Evolutionary conservation across 2,888 invertebrate species (phyloP), one percentile per base, ranked within the genome.

Genomic region (Auanema freiburgensis): DNA sequence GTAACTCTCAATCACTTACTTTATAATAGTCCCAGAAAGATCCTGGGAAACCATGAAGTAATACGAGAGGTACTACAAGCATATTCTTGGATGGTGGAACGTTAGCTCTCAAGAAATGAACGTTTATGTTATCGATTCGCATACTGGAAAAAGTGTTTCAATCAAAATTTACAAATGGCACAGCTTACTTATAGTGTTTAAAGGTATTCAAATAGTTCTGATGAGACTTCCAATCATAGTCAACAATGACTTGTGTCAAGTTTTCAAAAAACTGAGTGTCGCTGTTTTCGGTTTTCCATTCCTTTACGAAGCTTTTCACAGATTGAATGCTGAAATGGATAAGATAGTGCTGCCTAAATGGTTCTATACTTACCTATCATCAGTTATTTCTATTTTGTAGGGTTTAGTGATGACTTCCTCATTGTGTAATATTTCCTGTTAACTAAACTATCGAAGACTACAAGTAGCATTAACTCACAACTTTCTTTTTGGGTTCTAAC

Each of bases 21-120:
- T 78, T 78, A 69, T 71, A 78, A 56, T 76, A 78, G 59, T 77
- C 75, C 77, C 77, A 78, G 51, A 74, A 77, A 18, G 71, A 66
- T 46, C 71, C 71, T 12, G 76, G 74, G 57, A 73, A 78, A 16
- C 76, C 78, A 53, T 78, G 78, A 12, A 78, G 33, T 23, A 78
- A 68, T 16, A 78, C 46, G 12, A 78, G 44, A 10, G 78, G 77
- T 2, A 72, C 67, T 2, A 73, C 51, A 23, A 69, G 69, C 41
- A 64, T 60, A n/a, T 58, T 65, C 21, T 63, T 65, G 5, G 63
- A 56, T 4, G 65, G 54, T 1, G 74, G 67, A n/a, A 69, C 71
- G 1, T 68, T 67, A 12, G 65, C 56, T n/a, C 74, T 55, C 0
- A 74, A 42, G 53, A 75, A 78, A 56, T 78, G 78, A 25, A 78